Conservation (phyloP, 2,888 invertebrate genomes). For the Agrypnus murinus region DNA sequence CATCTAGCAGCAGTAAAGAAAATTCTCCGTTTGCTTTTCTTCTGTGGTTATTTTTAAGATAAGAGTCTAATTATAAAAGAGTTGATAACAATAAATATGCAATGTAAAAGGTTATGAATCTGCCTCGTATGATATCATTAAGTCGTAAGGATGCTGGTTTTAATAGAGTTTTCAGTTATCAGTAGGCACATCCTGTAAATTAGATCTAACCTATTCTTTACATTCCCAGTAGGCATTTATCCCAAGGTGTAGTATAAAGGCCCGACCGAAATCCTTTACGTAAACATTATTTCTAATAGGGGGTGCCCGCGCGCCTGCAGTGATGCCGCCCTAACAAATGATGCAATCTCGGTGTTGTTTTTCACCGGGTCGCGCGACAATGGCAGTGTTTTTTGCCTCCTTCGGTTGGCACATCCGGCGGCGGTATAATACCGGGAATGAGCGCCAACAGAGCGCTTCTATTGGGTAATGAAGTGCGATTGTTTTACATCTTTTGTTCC, state of each 20-base stretch:
- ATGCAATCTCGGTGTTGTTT: slow-evolving; percentile 50
- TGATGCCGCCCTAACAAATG: slow-evolving; percentile 49
- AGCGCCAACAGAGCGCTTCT: slow-evolving; percentile 51
- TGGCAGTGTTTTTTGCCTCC: slow-evolving; percentile 47
- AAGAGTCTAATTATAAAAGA: neutral
- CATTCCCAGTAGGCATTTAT: slow-evolving; percentile 31
- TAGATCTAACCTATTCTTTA: slow-evolving; percentile 45
- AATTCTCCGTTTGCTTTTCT: neutral
- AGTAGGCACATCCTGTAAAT: slow-evolving; percentile 39
- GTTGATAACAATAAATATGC: neutral
- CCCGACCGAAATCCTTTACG: slow-evolving; percentile 42
- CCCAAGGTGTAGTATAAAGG: slow-evolving; percentile 17
- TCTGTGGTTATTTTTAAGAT: neutral
- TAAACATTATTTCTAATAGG: slow-evolving; percentile 49
- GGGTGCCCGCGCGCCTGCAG: slow-evolving; percentile 28
- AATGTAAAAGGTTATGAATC: slow-evolving; percentile 1
- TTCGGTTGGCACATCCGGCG: slow-evolving; percentile 49
- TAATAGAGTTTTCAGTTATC: slow-evolving; percentile 38
- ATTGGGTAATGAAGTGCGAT: slow-evolving; percentile 55
- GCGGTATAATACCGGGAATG: slow-evolving; percentile 47
- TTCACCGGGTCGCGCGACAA: slow-evolving; percentile 45
- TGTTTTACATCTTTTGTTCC: slow-evolving; percentile 54
- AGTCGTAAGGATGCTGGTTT: slow-evolving; percentile 20
- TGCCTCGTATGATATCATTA: neutral
- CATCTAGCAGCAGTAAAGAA: too few relatives aligned